Evolutionary conservation across 1,140 invertebrate genomes (phyloP), one percentile per base, ranked within the genome.

Genomic region (Steinernema khuongi): DNA sequence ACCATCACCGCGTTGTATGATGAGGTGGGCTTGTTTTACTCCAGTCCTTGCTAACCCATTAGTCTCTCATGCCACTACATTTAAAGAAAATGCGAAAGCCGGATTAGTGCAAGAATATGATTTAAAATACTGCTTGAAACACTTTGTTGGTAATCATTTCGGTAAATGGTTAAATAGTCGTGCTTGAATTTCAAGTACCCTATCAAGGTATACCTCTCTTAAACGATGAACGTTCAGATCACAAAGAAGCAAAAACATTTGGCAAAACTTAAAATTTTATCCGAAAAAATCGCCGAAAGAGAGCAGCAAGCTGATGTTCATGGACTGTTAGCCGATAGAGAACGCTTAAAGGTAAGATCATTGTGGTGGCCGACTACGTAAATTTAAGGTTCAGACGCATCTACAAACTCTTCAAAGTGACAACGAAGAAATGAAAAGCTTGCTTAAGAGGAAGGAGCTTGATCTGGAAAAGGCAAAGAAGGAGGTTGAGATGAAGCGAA

Each of bases 1-100:
- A 26, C 50, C 26, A 60, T 60, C 4, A 22, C 50, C 14, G 50
- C 11, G 50, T 60, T 60, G 50, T 60, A 60, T 60, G 50, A 60
- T 60, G 50, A 60, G 50, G 50, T 60, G 50, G 26, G 50, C 26
- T n/a, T 41, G n/a, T n/a, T n/a, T n/a, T n/a, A n/a, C n/a, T n/a
- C n/a, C n/a, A n/a, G n/a, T n/a, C n/a, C n/a, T n/a, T n/a, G n/a
- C n/a, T n/a, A n/a, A n/a, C n/a, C n/a, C n/a, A n/a, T n/a, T n/a
- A n/a, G n/a, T n/a, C n/a, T n/a, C n/a, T n/a, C n/a, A n/a, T n/a
- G n/a, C n/a, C n/a, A n/a, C n/a, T n/a, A n/a, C n/a, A n/a, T n/a
- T n/a, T n/a, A n/a, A n/a, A n/a, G n/a, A n/a, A n/a, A n/a, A n/a
- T n/a, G n/a, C n/a, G n/a, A n/a, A n/a, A n/a, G n/a, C n/a, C n/a